These are phyloP conservation scores for Cinclus mexicanus DNA, from an alignment of 2,113 vertebrate species.

Conservation along the genomic window DNA sequence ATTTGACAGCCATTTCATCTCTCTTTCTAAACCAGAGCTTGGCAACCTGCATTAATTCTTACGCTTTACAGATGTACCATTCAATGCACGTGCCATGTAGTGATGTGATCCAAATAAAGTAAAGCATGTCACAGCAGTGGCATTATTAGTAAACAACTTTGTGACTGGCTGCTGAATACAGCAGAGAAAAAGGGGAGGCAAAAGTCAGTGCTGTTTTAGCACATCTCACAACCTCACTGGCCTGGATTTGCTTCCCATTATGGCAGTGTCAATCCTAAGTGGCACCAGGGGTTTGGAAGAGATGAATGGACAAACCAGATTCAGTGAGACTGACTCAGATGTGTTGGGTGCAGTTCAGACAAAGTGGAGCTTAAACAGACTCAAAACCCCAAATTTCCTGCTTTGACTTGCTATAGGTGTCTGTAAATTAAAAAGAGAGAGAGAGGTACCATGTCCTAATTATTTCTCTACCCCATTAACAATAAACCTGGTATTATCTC, in stretches of 20 bases:
- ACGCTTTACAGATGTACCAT: constrained; percentile 52
- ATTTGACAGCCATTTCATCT: constrained; percentile 67
- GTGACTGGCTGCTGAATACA: neutral
- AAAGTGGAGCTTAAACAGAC: neutral
- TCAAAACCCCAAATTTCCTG: neutral
- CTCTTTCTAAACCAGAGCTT: constrained; percentile 35
- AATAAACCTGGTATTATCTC: neutral
- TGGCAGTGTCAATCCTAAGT: neutral
- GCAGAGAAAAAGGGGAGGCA: neutral
- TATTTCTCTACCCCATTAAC: neutral
- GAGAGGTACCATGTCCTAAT: neutral
- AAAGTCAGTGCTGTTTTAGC: neutral
- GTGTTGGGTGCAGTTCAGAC: neutral
- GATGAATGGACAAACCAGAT: neutral
- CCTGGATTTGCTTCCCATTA: neutral
- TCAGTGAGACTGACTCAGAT: neutral
- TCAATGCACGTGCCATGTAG: constrained; percentile 40
- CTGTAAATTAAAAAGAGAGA: neutral
- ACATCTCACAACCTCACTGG: neutral
- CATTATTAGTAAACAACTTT: constrained; percentile 48
- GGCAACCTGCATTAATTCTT: constrained; percentile 61
- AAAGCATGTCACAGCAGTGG: constrained; percentile 52
- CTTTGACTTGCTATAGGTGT: neutral
- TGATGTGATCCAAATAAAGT: constrained; percentile 48
- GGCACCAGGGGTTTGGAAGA: neutral